A percentile compares a stretch with the other conserved stretches of the same genome.
These are phyloP conservation scores for Cheilosia vernalis DNA, from an alignment of 2,888 invertebrate species.

Conservation along the genomic window DNA sequence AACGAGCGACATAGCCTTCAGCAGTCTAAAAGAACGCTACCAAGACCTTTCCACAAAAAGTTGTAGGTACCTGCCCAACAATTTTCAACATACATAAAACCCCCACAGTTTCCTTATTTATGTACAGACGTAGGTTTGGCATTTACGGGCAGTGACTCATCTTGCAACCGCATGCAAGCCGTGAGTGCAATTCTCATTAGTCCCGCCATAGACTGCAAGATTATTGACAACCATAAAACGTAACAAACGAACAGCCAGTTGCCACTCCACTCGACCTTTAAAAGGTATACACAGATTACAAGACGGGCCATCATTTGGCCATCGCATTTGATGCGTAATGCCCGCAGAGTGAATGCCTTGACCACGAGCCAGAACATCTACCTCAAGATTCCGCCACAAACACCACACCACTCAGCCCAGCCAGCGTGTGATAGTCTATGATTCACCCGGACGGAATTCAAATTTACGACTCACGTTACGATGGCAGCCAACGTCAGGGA, in stretches of 20 bases:
- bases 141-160: no score
- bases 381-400: not conserved
- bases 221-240: not conserved
- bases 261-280: constrained; percentile 35
- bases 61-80: no score
- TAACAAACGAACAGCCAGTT: constrained; percentile 8
- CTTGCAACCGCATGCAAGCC: no score
- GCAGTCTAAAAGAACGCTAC: no score
- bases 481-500: not conserved
- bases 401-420: not conserved
- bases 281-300: constrained; percentile 5
- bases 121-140: no score
- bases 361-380: constrained; percentile 16
- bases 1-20: no score
- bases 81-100: no score
- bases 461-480: constrained; percentile 46
- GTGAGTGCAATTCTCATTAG: constrained; percentile 50
- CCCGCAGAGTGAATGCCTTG: constrained; percentile 44
- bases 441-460: constrained; percentile 64
- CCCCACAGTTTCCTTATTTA: no score
- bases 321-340: constrained; percentile 57
- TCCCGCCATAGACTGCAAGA: constrained; percentile 57
- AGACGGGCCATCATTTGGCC: constrained; percentile 33
- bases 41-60: no score
- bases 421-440: constrained; percentile 40